Evolutionary conservation across 2,113 vertebrate genomes (phyloP), one percentile per base, ranked within the genome.

Genomic region (Lagopus leucura): DNA sequence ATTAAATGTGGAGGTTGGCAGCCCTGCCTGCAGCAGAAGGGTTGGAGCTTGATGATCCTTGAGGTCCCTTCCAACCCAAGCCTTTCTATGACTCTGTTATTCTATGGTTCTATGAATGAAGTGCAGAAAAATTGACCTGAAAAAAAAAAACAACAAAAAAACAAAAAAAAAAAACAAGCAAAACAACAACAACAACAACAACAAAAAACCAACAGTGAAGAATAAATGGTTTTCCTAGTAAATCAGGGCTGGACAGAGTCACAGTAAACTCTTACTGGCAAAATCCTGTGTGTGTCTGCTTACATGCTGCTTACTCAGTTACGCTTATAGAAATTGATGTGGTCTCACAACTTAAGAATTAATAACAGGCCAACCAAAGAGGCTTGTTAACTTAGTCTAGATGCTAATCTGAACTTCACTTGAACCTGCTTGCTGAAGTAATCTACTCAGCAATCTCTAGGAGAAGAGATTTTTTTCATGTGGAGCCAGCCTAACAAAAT

Each of bases 401-500:
- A 94, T 90, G 76, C 27, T 96, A 88, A 94, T 97, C 73, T 94
- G 85, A 94, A 83, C 93, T 92, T 83, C 6, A 2, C 5, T 30
- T 94, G 89, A 94, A 95, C 89, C 57, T 81, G 40, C 36, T 69
- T 61, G 52, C 27, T 91, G 65, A 28, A 50, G 55, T 57, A 89
- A 94, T 91, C 91, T 83, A 48, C 15, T 24, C 76, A 81, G 18
- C 11, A 64, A 80, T 88, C 87, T 95, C 10, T 65, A 81, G 73
- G 28, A 86, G 64, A 88, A 57, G 47, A 89, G 20, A 54, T n/a
- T 13, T 71, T 91, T 93, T 67, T 86, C 43, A 70, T 57, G 78
- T 47, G 74, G 42, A 86, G 85, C 75, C 79, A 91, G 50, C 43
- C 60, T 88, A 85, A 88, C 69, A 86, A 82, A 95, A 92, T 87